A percentile compares a stretch with the other conserved stretches of the same genome.
phyloP scores from a whole-genome alignment of 92 coral and sea anemone species.

The Palythoa grandiflora region DNA sequence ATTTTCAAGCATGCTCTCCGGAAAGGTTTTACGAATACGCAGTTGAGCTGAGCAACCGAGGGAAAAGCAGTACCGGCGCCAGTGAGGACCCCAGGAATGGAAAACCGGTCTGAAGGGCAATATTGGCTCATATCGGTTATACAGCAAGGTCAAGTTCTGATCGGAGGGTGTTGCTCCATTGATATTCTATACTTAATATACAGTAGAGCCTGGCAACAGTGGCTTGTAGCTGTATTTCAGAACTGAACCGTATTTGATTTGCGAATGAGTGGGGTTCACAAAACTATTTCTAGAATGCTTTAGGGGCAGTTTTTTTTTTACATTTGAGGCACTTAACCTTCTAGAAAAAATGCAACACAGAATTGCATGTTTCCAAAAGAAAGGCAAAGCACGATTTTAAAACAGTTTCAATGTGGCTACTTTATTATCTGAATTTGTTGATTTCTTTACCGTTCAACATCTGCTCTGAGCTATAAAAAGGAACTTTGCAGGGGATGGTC shows the following conservation, averaged over 20 bases:
- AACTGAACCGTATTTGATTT: background rate
- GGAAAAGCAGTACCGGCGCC: conserved; percentile 9
- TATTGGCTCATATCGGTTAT: conserved; percentile 18
- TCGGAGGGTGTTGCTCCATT: conserved; percentile 37
- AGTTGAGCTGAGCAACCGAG: conserved; percentile 46
- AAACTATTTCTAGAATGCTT: background rate
- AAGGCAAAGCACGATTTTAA: background rate
- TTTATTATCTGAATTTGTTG: too few species aligned
- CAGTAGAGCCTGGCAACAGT: background rate
- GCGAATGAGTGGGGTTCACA: background rate
- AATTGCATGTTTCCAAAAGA: background rate
- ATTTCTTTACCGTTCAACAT: too few species aligned
- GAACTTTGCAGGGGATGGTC: too few species aligned
- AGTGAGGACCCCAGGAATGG: conserved; percentile 40
- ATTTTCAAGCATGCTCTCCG: conserved; percentile 51
- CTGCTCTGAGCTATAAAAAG: too few species aligned
- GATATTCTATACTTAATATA: background rate
- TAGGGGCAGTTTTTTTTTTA: background rate
- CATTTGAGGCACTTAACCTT: background rate
- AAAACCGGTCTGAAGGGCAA: conserved; percentile 45
- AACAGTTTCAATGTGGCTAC: background rate
- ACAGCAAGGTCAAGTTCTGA: conserved; percentile 45
- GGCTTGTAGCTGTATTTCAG: background rate
- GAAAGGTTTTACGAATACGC: conserved; percentile 54
- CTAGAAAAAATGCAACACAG: background rate